Evolutionary conservation across 2,888 invertebrate species (phyloP).

Genomic region (Phaonia tiefii): DNA sequence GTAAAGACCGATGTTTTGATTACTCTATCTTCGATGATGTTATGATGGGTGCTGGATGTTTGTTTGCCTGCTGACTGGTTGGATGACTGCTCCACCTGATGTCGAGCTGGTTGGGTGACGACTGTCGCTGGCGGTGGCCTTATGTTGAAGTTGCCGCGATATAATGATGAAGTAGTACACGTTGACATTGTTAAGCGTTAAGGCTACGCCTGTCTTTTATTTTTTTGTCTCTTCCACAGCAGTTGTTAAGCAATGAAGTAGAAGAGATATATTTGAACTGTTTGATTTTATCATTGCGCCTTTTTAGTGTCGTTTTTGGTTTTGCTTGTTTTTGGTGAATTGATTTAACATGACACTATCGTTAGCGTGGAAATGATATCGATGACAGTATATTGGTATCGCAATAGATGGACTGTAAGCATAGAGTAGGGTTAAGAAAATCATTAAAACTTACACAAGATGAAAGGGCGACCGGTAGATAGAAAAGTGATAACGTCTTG

Average conservation of each 20-base stretch:
- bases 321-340: constrained; percentile 40
- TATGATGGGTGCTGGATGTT: constrained; percentile 11
- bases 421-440: constrained; percentile 38
- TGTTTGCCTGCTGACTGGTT: constrained; percentile 29
- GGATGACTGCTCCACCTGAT: neutral
- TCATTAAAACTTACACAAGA: constrained; percentile 58
- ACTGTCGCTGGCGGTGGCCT: constrained; percentile 3
- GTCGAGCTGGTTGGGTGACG: constrained; percentile 19
- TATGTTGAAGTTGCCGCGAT: constrained; percentile 61
- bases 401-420: constrained; percentile 31
- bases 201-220: constrained; percentile 65
- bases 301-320: constrained; percentile 3
- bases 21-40: too few relatives aligned
- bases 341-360: constrained; percentile 65
- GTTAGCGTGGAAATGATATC: constrained; percentile 50
- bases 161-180: constrained; percentile 64
- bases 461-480: constrained; percentile 14
- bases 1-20: too few relatives aligned
- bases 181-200: constrained; percentile 66
- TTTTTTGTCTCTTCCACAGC: constrained; percentile 25
- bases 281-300: constrained; percentile 25
- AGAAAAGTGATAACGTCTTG: neutral
- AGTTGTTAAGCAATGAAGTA: neutral
- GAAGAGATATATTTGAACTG: constrained; percentile 26
- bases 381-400: constrained; percentile 26